Evolutionary conservation across 2,888 invertebrate species (phyloP).

Genomic region (Limnephilus lunatus): DNA sequence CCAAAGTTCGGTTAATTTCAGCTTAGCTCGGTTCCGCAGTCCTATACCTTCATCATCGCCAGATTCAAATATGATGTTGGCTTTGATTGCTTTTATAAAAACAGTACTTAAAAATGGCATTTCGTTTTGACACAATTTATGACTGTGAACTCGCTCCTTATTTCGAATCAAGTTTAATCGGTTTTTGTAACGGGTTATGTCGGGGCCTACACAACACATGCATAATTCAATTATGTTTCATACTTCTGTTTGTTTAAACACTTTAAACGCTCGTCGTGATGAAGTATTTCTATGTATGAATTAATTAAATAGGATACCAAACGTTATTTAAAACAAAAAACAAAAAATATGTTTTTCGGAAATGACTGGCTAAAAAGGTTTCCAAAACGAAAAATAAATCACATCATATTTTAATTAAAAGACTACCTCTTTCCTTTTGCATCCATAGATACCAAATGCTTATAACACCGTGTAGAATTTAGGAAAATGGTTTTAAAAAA

Average conservation of each 20-base stretch:
- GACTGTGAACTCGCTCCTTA: slow-evolving; percentile 47
- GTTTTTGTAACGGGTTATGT: slow-evolving; percentile 40
- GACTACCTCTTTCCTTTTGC: not conserved
- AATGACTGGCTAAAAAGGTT: not conserved
- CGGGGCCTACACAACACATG: slow-evolving; percentile 23
- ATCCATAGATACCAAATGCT: not conserved
- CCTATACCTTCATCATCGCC: slow-evolving; percentile 12
- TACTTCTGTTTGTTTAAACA: slow-evolving; percentile 38
- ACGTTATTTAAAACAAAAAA: not conserved
- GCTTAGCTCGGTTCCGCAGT: slow-evolving; percentile 37
- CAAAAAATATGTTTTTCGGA: not conserved
- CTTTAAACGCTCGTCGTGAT: slow-evolving; percentile 20
- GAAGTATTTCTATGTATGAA: not conserved
- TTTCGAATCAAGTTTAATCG: slow-evolving; percentile 35
- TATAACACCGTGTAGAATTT: no score
- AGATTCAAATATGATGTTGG: slow-evolving; percentile 49
- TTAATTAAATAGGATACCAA: not conserved
- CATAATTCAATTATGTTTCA: slow-evolving; percentile 49
- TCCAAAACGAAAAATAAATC: no score
- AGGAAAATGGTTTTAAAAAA: no score
- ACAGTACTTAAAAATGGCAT: slow-evolving; percentile 50
- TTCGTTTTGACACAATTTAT: slow-evolving; percentile 52
- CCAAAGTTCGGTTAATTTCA: slow-evolving; percentile 49
- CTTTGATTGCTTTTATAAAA: slow-evolving; percentile 55
- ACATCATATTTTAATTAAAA: not conserved